Evolutionary conservation across 2,797 vertebrate genomes (phyloP), one percentile per base, ranked within the genome.

Genomic region (Pangasius krempfi): DNA sequence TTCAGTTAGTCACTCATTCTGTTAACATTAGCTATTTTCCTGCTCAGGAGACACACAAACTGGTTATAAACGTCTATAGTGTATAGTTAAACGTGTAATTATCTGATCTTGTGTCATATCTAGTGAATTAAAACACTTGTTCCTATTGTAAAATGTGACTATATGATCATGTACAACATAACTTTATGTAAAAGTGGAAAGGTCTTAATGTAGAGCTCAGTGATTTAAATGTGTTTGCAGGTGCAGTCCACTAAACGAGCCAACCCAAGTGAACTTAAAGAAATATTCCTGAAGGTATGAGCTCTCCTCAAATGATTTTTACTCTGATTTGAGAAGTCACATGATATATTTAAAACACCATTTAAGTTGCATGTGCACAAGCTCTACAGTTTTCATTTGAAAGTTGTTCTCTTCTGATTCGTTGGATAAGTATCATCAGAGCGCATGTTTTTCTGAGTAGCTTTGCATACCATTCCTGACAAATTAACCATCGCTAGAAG

Each of bases 211-310:
- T 44, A n/a, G 25, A 9, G 1, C 22, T 75, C 37, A 82, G 40
- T 33, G 62, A 47, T 30, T 86, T 56, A 37, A 12, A 73, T 87
- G 60, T 79, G 58, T 90, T 93, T 96, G 76, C 92, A 97, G 97
- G 97, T 98, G 93, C 97, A 98, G 86, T 94, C 95, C 58, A 97
- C 97, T 87, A 97, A 96, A 95, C 95, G 98, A 96, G 98, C 96
- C 22, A 97, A 99, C 93, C 97, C 98, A n/a, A 94, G 94, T 91
- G 97, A 98, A 87, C 96, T 99, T 88, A 98, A 97, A 93, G 94
- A 75, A 92, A 95, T 99, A 92, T 99, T 99, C 92, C 94, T 98
- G 76, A 96, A 98, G 98, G 98, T 99, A 97, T 97, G 96, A 86
- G 60, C 89, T 76, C 47, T 66, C 58, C 44, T 89, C 37, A 84